Evolutionary conservation across 2,888 invertebrate genomes (phyloP), one percentile per base, ranked within the genome.

Genomic region (Elysia crispata): DNA sequence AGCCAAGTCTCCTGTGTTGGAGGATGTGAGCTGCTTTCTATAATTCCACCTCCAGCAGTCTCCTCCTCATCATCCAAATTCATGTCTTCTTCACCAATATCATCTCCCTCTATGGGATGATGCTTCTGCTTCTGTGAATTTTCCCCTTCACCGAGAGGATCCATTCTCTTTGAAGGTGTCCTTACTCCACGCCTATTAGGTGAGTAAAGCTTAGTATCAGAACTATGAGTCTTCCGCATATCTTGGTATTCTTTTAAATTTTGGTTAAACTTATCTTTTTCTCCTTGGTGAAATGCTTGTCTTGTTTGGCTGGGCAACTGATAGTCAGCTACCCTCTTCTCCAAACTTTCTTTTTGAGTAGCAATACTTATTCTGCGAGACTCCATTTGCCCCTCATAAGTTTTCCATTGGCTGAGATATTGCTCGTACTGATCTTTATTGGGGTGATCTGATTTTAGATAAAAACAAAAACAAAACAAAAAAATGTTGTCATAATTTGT

Each of bases 331-430:
- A 41, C 41, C 25, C 76, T 50, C 11, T 76, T 60, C 62, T 80
- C 73, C 5, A 84, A 54, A 28, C 84, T 83, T 50, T 85, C 70
- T 76, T 90, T 91, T 62, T 90, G 84, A 54, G 79, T 82, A 15
- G 83, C 73, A 13, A 92, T 88, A 62, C 88, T 88, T 18, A 80
- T 79, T 30, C 87, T 87, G 77, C 90, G 88, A 11, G 85, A 84
- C 31, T 90, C 90, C 92, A 92, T 92, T 83, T 91, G 90, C 75
- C 86, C 84, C 81, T 92, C 91, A 82, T 91, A 97, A 57, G 95
- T 94, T 89, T 96, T 96, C 95, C 97, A 97, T 91, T 96, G 97
- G 76, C 95, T 94, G 92, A 97, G 96, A 92, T 97, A 97, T 88
- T 92, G 95, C 8, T 86, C 83, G 85, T 89, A 92, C 84, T 92